Evolutionary conservation across 2,113 vertebrate species (phyloP), one percentile per base, ranked within the genome.

Genomic region (Synchiropus splendidus): DNA sequence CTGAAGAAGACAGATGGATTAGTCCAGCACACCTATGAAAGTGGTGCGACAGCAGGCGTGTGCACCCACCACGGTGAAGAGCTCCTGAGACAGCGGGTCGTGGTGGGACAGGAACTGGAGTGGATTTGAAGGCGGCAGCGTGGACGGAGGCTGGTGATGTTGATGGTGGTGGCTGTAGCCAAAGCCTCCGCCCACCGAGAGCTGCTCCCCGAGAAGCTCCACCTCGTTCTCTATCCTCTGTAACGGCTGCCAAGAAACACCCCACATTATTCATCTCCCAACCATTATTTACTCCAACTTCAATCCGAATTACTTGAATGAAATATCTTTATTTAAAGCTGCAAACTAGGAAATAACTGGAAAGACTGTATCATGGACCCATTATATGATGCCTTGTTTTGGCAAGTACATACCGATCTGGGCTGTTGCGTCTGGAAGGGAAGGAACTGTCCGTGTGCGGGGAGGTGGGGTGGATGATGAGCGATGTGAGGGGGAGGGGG

Each of bases 151-250:
- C 55, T 81, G 78, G 58, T 77, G 78, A 63, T 93, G 92, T 12
- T 89, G 77, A 30, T 91, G 90, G 9, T 92, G 76, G 14, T 91
- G 86, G 50, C 91, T 80, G 31, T 95, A 98, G 50, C 86, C 88
- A 70, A 96, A 97, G 54, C 89, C 86, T 64, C 80, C 84, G 6
- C 90, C 89, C 15, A 98, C 89, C 36, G 92, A 88, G 67, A 95
- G 85, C 76, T 97, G 94, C 44, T 98, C 93, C 58, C 92, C 92
- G 48, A 97, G 80, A 40, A 96, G 81, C 55, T 98, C 94, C 39
- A 97, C 93, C 48, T 98, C 94, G 48, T 97, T 98, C 75, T 98
- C 93, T 61, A 98, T 96, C 71, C 92, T 92, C 66, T 98, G 94
- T 78, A 98, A 81, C 9, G 93, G 93, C 92, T 98, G 70, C 12